Evolutionary conservation across 2,797 vertebrate genomes (phyloP).

Genomic region (Sebastes jordani): DNA sequence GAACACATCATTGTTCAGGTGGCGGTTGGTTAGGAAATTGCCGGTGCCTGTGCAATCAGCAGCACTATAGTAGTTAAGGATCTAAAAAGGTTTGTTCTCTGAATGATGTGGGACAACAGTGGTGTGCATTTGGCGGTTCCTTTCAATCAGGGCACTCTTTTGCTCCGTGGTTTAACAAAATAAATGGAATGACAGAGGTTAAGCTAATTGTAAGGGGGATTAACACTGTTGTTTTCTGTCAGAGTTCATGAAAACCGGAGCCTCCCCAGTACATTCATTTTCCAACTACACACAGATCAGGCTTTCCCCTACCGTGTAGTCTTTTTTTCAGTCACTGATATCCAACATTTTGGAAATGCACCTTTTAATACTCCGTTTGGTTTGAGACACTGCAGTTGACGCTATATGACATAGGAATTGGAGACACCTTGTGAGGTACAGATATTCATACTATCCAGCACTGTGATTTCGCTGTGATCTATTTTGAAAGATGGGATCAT

Average conservation of each 20-base stretch:
- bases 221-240: conserved; percentile 78
- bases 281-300: conserved; percentile 56
- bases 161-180: conserved; percentile 68
- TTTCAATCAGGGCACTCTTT: conserved; percentile 90
- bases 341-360: conserved; percentile 41
- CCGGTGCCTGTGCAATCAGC: conserved; percentile 99
- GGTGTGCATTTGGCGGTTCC: conserved; percentile 92
- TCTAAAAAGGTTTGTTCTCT: conserved; percentile 99
- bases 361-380: conserved; percentile 42
- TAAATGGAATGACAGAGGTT: conserved; percentile 74
- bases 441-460: conserved; percentile 60
- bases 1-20: conserved; percentile 99
- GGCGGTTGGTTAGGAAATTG: conserved; percentile 99
- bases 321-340: conserved; percentile 24
- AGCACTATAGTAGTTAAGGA: conserved; percentile 99
- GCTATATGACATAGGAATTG: conserved; percentile 60
- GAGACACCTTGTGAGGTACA: conserved; percentile 48
- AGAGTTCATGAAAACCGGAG: conserved; percentile 67
- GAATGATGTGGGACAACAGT: conserved; percentile 99
- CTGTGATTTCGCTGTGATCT: conserved; percentile 66
- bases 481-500: conserved; percentile 67
- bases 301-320: conserved; percentile 26
- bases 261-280: conserved; percentile 57
- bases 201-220: conserved; percentile 77
- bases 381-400: conserved; percentile 27